Conservation (phyloP, 2,113 vertebrate genomes). For the Hippolais icterina region DNA sequence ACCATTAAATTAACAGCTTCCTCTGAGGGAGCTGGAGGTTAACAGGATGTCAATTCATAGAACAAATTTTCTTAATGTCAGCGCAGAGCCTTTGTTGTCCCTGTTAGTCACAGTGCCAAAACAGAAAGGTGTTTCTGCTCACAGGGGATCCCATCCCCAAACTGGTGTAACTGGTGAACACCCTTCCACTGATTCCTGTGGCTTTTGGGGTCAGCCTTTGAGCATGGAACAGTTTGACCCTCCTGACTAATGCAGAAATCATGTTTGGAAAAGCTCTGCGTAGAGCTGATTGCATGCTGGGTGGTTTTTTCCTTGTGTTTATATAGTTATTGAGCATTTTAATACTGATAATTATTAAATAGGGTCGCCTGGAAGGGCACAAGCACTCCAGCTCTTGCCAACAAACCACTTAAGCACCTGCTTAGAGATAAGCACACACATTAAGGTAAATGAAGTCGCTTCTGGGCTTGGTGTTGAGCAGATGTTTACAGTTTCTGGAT, state of each 20-base stretch:
- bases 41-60: slow-evolving; percentile 12
- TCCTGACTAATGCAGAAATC: background rate
- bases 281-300: background rate
- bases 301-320: background rate
- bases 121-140: slow-evolving; percentile 7
- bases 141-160: background rate
- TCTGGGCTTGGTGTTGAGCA: background rate
- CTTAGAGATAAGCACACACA: background rate
- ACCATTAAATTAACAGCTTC: slow-evolving; percentile 17
- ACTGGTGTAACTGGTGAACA: background rate
- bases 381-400: slow-evolving; percentile 16
- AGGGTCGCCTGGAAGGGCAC: slow-evolving; percentile 13
- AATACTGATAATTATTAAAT: slow-evolving; percentile 19
- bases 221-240: background rate
- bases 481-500: background rate
- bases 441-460: background rate
- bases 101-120: background rate
- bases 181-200: background rate
- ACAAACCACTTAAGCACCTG: slow-evolving; percentile 30
- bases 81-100: background rate
- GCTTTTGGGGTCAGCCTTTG: background rate
- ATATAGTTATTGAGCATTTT: background rate
- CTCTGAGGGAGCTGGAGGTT: background rate
- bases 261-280: background rate
- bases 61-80: background rate